Percentiles rank a stretch among this genome's conserved stretches.
phyloP scores from a whole-genome alignment of 2,113 vertebrate species.

The Cettia cetti region DNA sequence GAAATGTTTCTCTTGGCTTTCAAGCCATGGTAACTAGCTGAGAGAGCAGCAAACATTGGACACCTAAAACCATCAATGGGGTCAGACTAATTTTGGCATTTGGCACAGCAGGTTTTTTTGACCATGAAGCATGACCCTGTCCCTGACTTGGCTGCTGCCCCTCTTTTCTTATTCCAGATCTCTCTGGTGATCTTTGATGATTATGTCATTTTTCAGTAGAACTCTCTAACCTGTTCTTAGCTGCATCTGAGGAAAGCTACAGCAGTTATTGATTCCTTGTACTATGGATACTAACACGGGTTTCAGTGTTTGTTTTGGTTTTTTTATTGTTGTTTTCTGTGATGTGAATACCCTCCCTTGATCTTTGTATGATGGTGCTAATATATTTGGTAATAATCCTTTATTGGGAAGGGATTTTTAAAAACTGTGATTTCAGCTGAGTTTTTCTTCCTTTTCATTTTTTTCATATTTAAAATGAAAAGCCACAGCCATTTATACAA shows the following conservation, averaged over 20 bases:
- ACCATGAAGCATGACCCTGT: neutral
- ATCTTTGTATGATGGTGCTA: slow-evolving; percentile 97
- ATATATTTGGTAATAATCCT: slow-evolving; percentile 93
- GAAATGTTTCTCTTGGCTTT: neutral
- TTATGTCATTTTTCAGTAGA: neutral
- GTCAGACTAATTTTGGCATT: neutral
- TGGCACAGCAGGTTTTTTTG: slow-evolving; percentile 12
- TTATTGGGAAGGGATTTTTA: slow-evolving; percentile 87
- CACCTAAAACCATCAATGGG: neutral
- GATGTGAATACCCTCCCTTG: slow-evolving; percentile 85
- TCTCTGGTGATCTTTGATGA: slow-evolving; percentile 57
- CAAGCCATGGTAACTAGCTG: neutral
- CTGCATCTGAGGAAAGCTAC: slow-evolving; percentile 72
- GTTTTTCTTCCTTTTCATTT: slow-evolving; percentile 80
- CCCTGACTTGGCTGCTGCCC: neutral
- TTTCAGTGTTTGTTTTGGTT: slow-evolving; percentile 89
- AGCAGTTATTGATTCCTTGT: slow-evolving; percentile 74
- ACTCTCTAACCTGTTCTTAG: slow-evolving; percentile 70
- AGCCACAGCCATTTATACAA: slow-evolving; percentile 80
- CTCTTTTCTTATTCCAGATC: slow-evolving; percentile 6
- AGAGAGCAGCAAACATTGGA: neutral
- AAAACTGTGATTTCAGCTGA: slow-evolving; percentile 89
- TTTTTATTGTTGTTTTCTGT: slow-evolving; percentile 76
- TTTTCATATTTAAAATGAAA: slow-evolving; percentile 95
- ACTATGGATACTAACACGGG: slow-evolving; percentile 93